phyloP scores from a whole-genome alignment of 2,888 invertebrate genomes.

The Apamea sordens region DNA sequence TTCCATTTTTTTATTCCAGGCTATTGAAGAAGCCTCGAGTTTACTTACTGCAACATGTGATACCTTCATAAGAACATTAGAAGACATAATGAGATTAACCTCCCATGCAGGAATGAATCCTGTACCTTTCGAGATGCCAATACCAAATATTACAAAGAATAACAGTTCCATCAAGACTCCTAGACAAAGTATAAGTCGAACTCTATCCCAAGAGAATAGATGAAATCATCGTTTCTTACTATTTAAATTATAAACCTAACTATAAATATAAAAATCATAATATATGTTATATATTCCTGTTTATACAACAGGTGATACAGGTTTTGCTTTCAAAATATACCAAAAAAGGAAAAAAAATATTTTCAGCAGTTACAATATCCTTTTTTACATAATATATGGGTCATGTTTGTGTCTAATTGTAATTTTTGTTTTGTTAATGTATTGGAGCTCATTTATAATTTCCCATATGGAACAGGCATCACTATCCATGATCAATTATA shows the following conservation, averaged over 20 bases:
- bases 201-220: constrained; percentile 87
- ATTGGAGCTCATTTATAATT: constrained; percentile 1
- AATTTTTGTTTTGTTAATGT: constrained; percentile 5
- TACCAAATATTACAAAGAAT: constrained; percentile 77
- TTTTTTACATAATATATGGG: neutral
- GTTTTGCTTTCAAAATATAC: constrained; percentile 35
- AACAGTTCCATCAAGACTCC: constrained; percentile 75
- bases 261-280: constrained; percentile 42
- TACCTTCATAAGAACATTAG: constrained; percentile 95
- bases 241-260: constrained; percentile 7
- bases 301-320: constrained; percentile 29
- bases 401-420: constrained; percentile 16
- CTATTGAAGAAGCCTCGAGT: constrained; percentile 93
- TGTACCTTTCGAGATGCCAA: constrained; percentile 81
- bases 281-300: constrained; percentile 44
- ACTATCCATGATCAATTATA: constrained; percentile 1
- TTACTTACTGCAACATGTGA: constrained; percentile 95
- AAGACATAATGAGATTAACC: constrained; percentile 93
- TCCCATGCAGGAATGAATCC: constrained; percentile 75
- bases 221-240: constrained; percentile 71
- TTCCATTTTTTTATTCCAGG: constrained; percentile 84
- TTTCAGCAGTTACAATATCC: neutral
- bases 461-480: neutral
- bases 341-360: neutral
- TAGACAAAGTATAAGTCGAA: constrained; percentile 81